Evolutionary conservation across 2,113 vertebrate species (phyloP).

Genomic region (Istiophorus platypterus): DNA sequence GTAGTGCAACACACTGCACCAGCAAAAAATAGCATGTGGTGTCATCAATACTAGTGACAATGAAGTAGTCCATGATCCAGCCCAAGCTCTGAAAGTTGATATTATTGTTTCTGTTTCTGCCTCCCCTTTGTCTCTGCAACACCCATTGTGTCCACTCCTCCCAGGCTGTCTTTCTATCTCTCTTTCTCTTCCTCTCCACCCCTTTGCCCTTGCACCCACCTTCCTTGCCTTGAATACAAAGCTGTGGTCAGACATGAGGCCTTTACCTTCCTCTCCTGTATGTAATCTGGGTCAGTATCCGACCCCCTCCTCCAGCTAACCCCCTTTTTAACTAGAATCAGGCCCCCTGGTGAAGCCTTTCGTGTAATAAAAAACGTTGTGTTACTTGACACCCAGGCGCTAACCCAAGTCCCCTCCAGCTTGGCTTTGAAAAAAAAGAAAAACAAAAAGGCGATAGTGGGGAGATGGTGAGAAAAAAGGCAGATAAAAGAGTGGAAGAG

Average conservation of each 20-base stretch:
- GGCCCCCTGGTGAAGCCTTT: conserved; percentile 73
- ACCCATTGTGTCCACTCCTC: conserved; percentile 68
- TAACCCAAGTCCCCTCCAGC: conserved; percentile 65
- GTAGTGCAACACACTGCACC: neutral
- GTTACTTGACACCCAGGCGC: conserved; percentile 71
- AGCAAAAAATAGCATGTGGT: conserved; percentile 18
- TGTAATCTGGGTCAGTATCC: conserved; percentile 45
- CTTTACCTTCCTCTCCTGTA: conserved; percentile 47
- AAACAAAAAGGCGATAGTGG: conserved; percentile 36
- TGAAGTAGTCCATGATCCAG: conserved; percentile 33
- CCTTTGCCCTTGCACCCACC: conserved; percentile 36
- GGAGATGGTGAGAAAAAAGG: conserved; percentile 52
- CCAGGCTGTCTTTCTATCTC: conserved; percentile 61
- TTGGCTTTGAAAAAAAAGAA: conserved; percentile 56
- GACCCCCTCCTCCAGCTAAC: conserved; percentile 8
- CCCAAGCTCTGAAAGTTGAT: conserved; percentile 71
- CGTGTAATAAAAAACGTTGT: conserved; percentile 72
- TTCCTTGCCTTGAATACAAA: conserved; percentile 52
- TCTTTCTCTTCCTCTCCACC: conserved; percentile 55
- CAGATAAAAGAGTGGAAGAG: conserved; percentile 46
- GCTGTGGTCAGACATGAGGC: conserved; percentile 52
- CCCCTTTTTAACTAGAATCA: conserved; percentile 53
- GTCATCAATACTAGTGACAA: conserved; percentile 52
- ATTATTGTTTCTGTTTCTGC: conserved; percentile 64
- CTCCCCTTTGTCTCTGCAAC: conserved; percentile 56